Conservation (phyloP, 2,797 vertebrate genomes). For the Myoxocephalus aenaeus region DNA sequence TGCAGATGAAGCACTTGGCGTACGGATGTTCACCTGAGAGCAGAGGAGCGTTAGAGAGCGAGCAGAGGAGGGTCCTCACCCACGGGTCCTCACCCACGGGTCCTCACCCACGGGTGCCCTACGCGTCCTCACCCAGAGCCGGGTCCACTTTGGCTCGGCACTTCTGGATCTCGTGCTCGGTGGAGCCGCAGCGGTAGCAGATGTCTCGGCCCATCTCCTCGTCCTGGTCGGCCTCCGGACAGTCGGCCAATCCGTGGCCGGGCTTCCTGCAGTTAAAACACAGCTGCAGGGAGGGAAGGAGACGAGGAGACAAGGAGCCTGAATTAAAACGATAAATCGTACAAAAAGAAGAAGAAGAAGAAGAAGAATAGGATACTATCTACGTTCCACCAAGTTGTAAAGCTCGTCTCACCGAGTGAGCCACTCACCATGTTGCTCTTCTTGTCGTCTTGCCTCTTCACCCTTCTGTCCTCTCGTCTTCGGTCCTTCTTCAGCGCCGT, state of each 20-base stretch:
- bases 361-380: too few species aligned
- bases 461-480: constrained; percentile 87
- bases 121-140: constrained; percentile 86
- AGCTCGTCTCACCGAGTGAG: too few species aligned
- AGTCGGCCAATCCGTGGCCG: constrained; percentile 94
- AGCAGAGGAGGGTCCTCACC: not conserved
- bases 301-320: too few species aligned
- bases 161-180: constrained; percentile 92
- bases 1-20: constrained; percentile 97
- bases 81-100: too few species aligned
- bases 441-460: constrained; percentile 89
- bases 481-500: constrained; percentile 86
- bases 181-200: constrained; percentile 96
- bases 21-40: constrained; percentile 92
- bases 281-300: constrained; percentile 43
- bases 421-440: constrained; percentile 89
- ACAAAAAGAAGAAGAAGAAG: too few species aligned
- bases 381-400: too few species aligned
- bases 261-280: constrained; percentile 97
- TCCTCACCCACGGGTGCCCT: too few species aligned
- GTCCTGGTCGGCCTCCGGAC: constrained; percentile 89
- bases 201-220: constrained; percentile 93
- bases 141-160: constrained; percentile 94
- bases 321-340: too few species aligned
- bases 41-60: not conserved